A percentile compares a stretch with the other conserved stretches of the same genome.
phyloP scores from a whole-genome alignment of 2,888 invertebrate species.

The Notocelia uddmanniana region DNA sequence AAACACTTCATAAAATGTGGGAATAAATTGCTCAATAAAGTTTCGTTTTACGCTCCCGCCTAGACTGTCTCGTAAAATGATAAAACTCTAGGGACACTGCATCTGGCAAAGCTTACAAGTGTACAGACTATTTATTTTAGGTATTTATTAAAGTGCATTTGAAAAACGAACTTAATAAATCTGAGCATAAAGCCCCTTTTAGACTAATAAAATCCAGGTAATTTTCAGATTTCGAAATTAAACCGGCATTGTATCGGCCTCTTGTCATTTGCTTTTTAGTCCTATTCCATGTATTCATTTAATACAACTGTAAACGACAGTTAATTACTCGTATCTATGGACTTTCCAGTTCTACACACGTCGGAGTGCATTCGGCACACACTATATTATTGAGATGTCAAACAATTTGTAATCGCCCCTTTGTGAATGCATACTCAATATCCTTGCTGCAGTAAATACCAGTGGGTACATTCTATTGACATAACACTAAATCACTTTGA shows the following conservation, averaged over 20 bases:
- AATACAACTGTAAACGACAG: slow-evolving; percentile 34
- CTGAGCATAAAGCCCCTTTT: not conserved
- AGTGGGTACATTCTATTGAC: too few species aligned
- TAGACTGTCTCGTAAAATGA: slow-evolving; percentile 36
- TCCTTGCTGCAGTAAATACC: not conserved
- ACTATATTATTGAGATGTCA: slow-evolving; percentile 13
- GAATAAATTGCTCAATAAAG: slow-evolving; percentile 67
- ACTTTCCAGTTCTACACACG: too few species aligned
- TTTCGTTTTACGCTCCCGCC: slow-evolving; percentile 57
- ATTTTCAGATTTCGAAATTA: not conserved
- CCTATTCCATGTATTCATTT: slow-evolving; percentile 8
- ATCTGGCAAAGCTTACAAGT: slow-evolving; percentile 2
- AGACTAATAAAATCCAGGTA: not conserved
- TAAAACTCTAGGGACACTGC: slow-evolving; percentile 27
- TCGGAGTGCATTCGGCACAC: slow-evolving; percentile 23
- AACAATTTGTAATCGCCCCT: slow-evolving; percentile 19
- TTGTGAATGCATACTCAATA: slow-evolving; percentile 1
- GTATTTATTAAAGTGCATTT: not conserved
- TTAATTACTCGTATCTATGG: slow-evolving; percentile 46
- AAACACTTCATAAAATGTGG: slow-evolving; percentile 70
- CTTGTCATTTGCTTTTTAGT: slow-evolving; percentile 5
- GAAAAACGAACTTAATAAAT: not conserved
- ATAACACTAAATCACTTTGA: too few species aligned
- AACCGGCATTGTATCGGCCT: not conserved
- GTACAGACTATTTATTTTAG: not conserved